Percentiles rank a stretch among this genome's conserved stretches.
phyloP scores from a whole-genome alignment of 2,888 invertebrate species.

The Sphaerophoria taeniata region DNA sequence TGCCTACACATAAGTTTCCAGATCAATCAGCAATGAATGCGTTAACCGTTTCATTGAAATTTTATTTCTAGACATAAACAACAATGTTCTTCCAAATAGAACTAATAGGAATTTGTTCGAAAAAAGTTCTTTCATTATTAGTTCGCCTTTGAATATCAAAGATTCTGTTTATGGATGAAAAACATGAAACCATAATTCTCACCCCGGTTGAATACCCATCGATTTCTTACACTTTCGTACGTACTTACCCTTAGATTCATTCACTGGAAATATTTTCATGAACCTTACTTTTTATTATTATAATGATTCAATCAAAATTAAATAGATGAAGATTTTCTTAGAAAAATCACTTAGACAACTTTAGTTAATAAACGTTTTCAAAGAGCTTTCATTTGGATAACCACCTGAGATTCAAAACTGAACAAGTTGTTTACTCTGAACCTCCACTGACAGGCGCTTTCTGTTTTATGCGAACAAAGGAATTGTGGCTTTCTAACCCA shows the following conservation, averaged over 20 bases:
- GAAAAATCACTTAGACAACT: neutral
- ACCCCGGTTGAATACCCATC: neutral
- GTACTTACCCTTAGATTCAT: too few relatives aligned
- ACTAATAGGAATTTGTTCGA: slow-evolving; percentile 6
- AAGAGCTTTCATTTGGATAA: slow-evolving; percentile 36
- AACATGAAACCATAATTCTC: slow-evolving; percentile 8
- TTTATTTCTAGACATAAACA: neutral
- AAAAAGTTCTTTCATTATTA: neutral
- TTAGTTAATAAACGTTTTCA: slow-evolving; percentile 19
- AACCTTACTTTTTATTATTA: neutral
- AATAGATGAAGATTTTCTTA: neutral
- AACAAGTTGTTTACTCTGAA: slow-evolving; percentile 17
- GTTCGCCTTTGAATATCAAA: slow-evolving; percentile 17
- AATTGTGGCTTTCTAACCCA: neutral
- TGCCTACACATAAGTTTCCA: neutral
- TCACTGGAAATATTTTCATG: too few relatives aligned
- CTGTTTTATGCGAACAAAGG: slow-evolving; percentile 3
- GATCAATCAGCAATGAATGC: slow-evolving; percentile 6
- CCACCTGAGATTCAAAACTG: slow-evolving; percentile 40
- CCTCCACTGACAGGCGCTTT: slow-evolving; percentile 46
- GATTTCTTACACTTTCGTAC: neutral
- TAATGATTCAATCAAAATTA: neutral
- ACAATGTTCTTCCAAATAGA: neutral
- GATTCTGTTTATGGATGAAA: slow-evolving; percentile 5
- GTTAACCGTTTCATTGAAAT: neutral